Conservation (phyloP, 2,888 invertebrate genomes). For the Nysson spinosus region DNA sequence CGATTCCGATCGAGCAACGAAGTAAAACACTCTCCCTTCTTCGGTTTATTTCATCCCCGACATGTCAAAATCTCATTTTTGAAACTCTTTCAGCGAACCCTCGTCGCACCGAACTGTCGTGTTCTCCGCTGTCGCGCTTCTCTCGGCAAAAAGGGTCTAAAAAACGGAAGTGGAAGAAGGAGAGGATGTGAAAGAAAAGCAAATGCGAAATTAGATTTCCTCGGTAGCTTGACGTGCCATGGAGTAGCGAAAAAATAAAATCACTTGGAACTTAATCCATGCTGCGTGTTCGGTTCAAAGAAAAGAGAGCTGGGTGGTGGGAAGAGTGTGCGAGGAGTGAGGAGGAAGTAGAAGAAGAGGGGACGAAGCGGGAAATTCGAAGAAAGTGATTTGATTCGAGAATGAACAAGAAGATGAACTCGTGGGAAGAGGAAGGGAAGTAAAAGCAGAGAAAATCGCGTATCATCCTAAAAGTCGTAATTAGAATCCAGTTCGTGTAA, state of each 20-base stretch:
- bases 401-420: conserved; percentile 9
- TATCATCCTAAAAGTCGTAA: conserved; percentile 62
- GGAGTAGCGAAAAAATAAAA: conserved; percentile 51
- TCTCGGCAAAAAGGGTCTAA: conserved; percentile 26
- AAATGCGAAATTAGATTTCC: conserved; percentile 61
- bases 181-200: too few relatives aligned
- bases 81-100: conserved; percentile 1
- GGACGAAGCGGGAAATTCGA: conserved; percentile 23
- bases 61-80: conserved; percentile 16
- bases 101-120: conserved; percentile 9
- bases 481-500: conserved; percentile 69
- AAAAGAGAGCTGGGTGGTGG: conserved; percentile 24
- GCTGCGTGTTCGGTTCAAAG: conserved; percentile 18
- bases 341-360: conserved; percentile 6
- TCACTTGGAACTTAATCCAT: conserved; percentile 60
- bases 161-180: too few relatives aligned
- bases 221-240: conserved; percentile 52
- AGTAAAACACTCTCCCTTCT: too few relatives aligned
- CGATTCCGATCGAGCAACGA: too few relatives aligned
- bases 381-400: conserved; percentile 15
- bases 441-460: conserved; percentile 48
- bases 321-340: conserved; percentile 22
- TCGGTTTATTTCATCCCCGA: too few relatives aligned
- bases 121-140: too few relatives aligned
- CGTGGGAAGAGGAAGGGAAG: conserved; percentile 13